Conservation (phyloP, 2,888 invertebrate genomes). For the Lordiphosa andalusiaca region DNA sequence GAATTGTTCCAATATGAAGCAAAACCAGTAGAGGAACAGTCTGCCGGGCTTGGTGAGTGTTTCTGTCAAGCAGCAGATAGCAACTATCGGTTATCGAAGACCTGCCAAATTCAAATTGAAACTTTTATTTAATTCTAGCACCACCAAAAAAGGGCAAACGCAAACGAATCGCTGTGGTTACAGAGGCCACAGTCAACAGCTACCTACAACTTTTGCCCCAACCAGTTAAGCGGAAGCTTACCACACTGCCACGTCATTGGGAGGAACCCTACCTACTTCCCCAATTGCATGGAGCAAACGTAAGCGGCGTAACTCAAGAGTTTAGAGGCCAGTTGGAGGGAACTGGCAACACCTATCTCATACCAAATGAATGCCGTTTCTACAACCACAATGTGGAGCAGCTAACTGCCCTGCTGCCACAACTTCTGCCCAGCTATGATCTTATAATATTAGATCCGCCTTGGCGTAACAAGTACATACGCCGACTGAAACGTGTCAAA, state of each 20-base stretch:
- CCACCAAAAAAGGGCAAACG: slow-evolving; percentile 18
- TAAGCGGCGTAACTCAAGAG: slow-evolving; percentile 81
- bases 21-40: slow-evolving; percentile 8
- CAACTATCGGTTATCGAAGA: not conserved
- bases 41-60: too few relatives aligned
- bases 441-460: slow-evolving; percentile 95
- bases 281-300: slow-evolving; percentile 83
- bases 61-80: too few relatives aligned
- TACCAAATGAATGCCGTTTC: slow-evolving; percentile 86
- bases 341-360: slow-evolving; percentile 81
- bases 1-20: slow-evolving; percentile 65
- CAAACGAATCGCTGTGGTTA: slow-evolving; percentile 32
- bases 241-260: slow-evolving; percentile 62
- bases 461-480: slow-evolving; percentile 97
- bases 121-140: too few relatives aligned
- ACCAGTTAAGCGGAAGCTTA: not conserved
- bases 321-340: slow-evolving; percentile 77
- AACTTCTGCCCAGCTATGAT: slow-evolving; percentile 84
- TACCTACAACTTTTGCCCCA: slow-evolving; percentile 39
- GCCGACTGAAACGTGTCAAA: slow-evolving; percentile 86
- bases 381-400: slow-evolving; percentile 85
- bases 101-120: slow-evolving; percentile 1
- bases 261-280: slow-evolving; percentile 72
- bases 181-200: slow-evolving; percentile 6
- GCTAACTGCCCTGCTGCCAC: slow-evolving; percentile 82